These are phyloP conservation scores for Anniella stebbinsi DNA, from an alignment of 2,797 vertebrate genomes.

Conservation along the genomic window DNA sequence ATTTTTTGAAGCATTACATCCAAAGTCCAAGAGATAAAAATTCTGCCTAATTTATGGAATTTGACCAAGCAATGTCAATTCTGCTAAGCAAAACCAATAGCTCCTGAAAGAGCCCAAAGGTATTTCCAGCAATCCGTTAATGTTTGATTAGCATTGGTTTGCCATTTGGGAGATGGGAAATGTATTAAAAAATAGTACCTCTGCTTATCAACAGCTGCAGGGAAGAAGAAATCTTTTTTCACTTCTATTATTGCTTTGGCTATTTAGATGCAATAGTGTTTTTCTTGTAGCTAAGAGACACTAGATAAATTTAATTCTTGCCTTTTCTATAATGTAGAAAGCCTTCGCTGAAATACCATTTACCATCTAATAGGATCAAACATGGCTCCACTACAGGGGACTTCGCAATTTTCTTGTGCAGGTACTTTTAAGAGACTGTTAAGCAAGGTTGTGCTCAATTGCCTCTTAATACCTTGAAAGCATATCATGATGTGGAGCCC, in stretches of 20 bases:
- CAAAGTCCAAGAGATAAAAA: not conserved
- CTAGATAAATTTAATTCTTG: not conserved
- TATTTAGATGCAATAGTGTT: not conserved
- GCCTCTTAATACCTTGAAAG: not conserved
- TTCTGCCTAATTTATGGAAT: not conserved
- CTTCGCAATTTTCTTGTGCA: not conserved
- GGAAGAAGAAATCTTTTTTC: not conserved
- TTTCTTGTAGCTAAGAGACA: not conserved
- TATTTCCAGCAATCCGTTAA: not conserved
- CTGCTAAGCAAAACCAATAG: not conserved
- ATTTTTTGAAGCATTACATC: not conserved
- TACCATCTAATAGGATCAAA: not conserved
- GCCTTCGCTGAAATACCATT: not conserved
- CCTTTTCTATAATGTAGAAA: not conserved
- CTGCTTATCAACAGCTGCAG: not conserved
- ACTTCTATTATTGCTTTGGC: not conserved
- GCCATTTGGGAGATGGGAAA: not conserved
- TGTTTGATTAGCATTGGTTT: not conserved
- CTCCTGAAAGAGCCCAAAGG: not conserved
- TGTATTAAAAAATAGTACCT: not conserved
- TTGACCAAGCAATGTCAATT: not conserved
- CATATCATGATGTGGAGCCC: not conserved
- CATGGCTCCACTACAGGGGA: not conserved
- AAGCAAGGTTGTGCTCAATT: not conserved
- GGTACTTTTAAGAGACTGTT: not conserved